Evolutionary conservation across 2,888 invertebrate genomes (phyloP), one percentile per base, ranked within the genome.

Genomic region (Geophilus truncorum): DNA sequence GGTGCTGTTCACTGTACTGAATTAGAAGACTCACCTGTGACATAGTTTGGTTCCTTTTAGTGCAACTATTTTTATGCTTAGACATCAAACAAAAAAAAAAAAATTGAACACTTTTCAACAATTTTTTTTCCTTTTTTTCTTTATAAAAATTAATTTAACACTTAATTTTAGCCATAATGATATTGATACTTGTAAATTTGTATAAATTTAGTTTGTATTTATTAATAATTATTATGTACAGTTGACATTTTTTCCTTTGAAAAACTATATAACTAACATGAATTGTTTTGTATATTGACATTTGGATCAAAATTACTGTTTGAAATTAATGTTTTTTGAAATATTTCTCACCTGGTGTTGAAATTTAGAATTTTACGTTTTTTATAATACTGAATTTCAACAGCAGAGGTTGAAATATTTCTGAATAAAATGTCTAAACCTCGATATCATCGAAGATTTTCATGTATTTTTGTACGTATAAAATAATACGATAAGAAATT

Each of bases 1-100:
- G 32, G 76, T 76, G 76, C 76, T 76, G 76, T 76, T 32, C 76
- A 76, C 32, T n/a, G 28, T 32, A 28, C 30, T 76, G 76, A 76
- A 76, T 32, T 76, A 34, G 57, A 57, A 57, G 57, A 57, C 57
- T 57, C 57, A 57, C 23, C 57, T 57, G 57, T 57, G 57, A 57
- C 21, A 21, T 57, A 57, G 57, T 21, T 18, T 57, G 57, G 23
- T 57, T 21, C 57, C 23, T 57, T 57, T 57, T 57, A 57, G 57
- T 18, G 7, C 57, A 57, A 23, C 57, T 12, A 57, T 9, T 57
- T 21, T 57, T 45, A 15, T 45, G 45, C 45, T 45, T 45, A 45
- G 45, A 45, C 18, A 57, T 2, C 21, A 57, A 51, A 51, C 12
- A 23, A 23, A 23, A 5, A 21, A 57, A 21, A 9, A 3, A 40